These are phyloP conservation scores for Globodera rostochiensis DNA, from an alignment of 1,140 invertebrate genomes.

Conservation along the genomic window DNA sequence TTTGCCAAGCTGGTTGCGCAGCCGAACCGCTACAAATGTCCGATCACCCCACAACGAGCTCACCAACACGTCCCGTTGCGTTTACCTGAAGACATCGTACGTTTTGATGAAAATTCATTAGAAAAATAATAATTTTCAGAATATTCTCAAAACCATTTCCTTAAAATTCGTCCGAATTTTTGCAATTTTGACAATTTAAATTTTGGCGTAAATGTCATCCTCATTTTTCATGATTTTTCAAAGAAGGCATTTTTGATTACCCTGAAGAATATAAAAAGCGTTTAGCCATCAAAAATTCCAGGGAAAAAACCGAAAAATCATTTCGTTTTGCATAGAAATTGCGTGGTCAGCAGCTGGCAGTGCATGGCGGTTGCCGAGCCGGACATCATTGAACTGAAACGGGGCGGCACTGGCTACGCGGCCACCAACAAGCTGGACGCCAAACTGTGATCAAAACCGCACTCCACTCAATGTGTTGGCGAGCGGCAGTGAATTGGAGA, in stretches of 20 bases:
- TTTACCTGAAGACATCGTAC: constrained; percentile 77
- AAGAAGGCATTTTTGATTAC: neutral
- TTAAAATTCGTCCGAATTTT: constrained; percentile 9
- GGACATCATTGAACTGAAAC: constrained; percentile 74
- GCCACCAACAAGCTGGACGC: constrained; percentile 60
- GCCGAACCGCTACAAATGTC: constrained; percentile 90
- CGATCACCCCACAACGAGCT: constrained; percentile 91
- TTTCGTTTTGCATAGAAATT: constrained; percentile 75
- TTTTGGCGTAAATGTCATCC: too few relatives aligned
- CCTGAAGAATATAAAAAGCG: too few relatives aligned
- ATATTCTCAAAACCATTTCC: neutral
- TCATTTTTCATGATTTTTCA: constrained; percentile 14
- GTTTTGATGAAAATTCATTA: constrained; percentile 28
- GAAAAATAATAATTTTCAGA: neutral
- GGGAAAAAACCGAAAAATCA: too few relatives aligned
- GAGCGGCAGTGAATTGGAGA: constrained; percentile 75
- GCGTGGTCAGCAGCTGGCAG: constrained; percentile 92
- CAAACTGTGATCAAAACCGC: constrained; percentile 55
- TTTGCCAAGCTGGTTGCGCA: constrained; percentile 35
- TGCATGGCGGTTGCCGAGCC: constrained; percentile 86
- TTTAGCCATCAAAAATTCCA: too few relatives aligned
- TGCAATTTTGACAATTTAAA: neutral
- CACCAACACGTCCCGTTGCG: constrained; percentile 89
- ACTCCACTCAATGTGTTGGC: constrained; percentile 81
- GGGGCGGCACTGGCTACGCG: constrained; percentile 64